These are phyloP conservation scores for Caenorhabditis imperialis DNA, from an alignment of 2,888 invertebrate genomes.

Conservation along the genomic window DNA sequence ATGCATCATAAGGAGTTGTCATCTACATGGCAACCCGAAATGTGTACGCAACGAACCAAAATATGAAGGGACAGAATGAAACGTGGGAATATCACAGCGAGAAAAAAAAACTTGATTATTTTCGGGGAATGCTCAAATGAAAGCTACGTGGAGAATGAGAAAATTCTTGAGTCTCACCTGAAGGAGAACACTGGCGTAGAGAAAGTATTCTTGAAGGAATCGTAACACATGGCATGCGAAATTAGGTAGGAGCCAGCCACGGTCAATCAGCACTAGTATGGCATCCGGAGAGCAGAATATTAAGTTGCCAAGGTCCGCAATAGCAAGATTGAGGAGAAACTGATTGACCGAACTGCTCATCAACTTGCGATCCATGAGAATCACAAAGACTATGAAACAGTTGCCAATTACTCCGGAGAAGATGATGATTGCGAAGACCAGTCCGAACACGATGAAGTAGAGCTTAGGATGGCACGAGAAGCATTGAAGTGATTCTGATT, in stretches of 20 bases:
- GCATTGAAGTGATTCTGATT: slow-evolving; percentile 39
- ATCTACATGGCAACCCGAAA: too few relatives aligned
- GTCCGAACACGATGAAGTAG: slow-evolving; percentile 51
- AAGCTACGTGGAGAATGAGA: too few relatives aligned
- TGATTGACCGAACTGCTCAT: slow-evolving; percentile 67
- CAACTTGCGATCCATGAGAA: slow-evolving; percentile 64
- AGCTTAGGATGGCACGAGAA: slow-evolving; percentile 51
- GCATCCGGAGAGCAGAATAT: slow-evolving; percentile 68
- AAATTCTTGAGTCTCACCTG: too few relatives aligned
- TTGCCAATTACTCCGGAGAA: slow-evolving; percentile 66
- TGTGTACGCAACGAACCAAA: neutral
- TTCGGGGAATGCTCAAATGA: neutral
- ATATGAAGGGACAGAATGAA: slow-evolving; percentile 1
- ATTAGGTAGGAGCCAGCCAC: slow-evolving; percentile 66
- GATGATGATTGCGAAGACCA: slow-evolving; percentile 58
- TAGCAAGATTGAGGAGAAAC: slow-evolving; percentile 68
- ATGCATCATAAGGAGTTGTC: too few relatives aligned
- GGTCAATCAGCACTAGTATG: slow-evolving; percentile 59
- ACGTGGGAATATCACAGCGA: slow-evolving; percentile 26
- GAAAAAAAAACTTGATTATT: slow-evolving; percentile 21
- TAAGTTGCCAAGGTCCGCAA: slow-evolving; percentile 68
- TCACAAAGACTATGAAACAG: slow-evolving; percentile 66
- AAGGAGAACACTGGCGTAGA: slow-evolving; percentile 80
- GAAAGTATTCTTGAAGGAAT: slow-evolving; percentile 78
- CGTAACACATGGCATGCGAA: slow-evolving; percentile 78